phyloP scores from a whole-genome alignment of 2,113 vertebrate species.

The Pseudonaja textilis region DNA sequence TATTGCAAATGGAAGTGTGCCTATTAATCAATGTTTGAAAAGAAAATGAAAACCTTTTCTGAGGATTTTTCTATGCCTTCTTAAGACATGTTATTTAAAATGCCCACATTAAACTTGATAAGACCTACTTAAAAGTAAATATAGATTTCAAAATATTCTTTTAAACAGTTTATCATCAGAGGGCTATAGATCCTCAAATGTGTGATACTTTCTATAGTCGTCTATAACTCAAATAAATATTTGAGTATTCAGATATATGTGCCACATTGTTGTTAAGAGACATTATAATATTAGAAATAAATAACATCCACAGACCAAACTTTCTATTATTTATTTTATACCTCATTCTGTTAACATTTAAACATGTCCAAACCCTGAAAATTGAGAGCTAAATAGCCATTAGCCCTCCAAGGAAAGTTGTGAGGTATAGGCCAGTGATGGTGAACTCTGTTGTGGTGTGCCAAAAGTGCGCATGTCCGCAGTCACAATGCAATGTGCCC shows the following conservation, averaged over 20 bases:
- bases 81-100: neutral
- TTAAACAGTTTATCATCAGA: neutral
- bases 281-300: conserved; percentile 21
- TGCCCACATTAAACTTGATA: neutral
- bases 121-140: conserved; percentile 16
- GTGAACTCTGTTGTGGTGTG: too few species aligned
- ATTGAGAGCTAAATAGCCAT: neutral
- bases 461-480: too few species aligned
- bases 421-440: too few species aligned
- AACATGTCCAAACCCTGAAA: conserved; percentile 48
- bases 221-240: neutral
- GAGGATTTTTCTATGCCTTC: neutral
- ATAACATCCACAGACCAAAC: conserved; percentile 27
- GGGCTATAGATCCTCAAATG: neutral
- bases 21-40: neutral
- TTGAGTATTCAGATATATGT: conserved; percentile 13
- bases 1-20: neutral
- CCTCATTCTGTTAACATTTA: conserved; percentile 60
- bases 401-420: neutral
- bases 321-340: conserved; percentile 56
- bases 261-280: conserved; percentile 24
- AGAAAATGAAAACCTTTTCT: conserved; percentile 17
- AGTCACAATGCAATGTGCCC: too few species aligned
- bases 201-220: neutral
- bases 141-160: conserved; percentile 17